A percentile compares a stretch with the other conserved stretches of the same genome.
Conservation (phyloP, 2,797 vertebrate genomes). For the Dipus sagitta region DNA sequence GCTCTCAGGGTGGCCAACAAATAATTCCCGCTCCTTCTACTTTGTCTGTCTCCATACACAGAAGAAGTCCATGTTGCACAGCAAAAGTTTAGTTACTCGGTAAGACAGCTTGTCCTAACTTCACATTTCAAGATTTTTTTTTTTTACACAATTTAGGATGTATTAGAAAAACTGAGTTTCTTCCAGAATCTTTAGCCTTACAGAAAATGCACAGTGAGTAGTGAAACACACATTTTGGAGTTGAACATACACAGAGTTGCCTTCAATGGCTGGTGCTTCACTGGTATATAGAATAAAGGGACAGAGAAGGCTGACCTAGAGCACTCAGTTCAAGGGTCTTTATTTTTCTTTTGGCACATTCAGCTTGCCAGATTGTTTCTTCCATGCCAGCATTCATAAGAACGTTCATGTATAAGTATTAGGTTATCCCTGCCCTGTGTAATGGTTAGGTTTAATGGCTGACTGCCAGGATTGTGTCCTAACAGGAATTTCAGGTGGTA, state of each 20-base stretch:
- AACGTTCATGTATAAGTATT: slow-evolving; percentile 25
- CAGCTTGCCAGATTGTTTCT: slow-evolving; percentile 39
- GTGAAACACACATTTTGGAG: slow-evolving; percentile 25
- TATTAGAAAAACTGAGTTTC: slow-evolving; percentile 28
- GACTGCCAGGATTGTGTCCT: neutral
- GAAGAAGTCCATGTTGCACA: neutral
- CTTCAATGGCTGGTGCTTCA: neutral
- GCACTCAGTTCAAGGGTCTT: neutral
- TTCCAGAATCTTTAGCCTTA: slow-evolving; percentile 17
- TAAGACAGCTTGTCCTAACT: slow-evolving; percentile 1
- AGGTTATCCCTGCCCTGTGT: neutral
- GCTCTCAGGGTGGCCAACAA: neutral
- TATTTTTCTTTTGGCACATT: slow-evolving; percentile 19
- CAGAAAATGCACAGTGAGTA: slow-evolving; percentile 30
- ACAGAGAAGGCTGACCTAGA: neutral
- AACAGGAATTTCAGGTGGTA: neutral
- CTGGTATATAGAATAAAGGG: slow-evolving; percentile 5
- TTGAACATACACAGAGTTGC: slow-evolving; percentile 22
- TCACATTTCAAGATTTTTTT: neutral
- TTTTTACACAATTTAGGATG: slow-evolving; percentile 30
- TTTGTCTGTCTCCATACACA: neutral
- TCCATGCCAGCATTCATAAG: slow-evolving; percentile 23
- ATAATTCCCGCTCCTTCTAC: neutral
- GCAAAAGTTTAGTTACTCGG: neutral
- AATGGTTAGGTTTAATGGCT: neutral